phyloP scores from a whole-genome alignment of 2,113 vertebrate species.

The Rousettus leschenaultii region DNA sequence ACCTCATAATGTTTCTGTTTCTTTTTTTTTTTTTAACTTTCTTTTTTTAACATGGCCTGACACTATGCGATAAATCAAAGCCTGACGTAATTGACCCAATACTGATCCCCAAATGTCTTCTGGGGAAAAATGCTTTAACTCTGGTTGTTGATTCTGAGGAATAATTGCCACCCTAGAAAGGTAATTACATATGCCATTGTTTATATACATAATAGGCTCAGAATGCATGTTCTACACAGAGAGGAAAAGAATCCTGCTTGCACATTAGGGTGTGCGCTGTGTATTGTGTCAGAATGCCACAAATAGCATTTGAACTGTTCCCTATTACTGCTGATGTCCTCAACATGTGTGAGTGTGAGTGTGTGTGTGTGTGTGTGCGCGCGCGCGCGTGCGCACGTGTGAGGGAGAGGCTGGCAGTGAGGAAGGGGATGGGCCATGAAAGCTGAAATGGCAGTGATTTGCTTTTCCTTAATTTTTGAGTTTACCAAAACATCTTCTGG shows the following conservation, averaged over 20 bases:
- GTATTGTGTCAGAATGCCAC: conserved; percentile 80
- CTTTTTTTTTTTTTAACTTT: conserved; percentile 49
- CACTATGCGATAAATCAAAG: conserved; percentile 80
- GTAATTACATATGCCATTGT: conserved; percentile 86
- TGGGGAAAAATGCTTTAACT: conserved; percentile 76
- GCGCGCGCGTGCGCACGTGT: conserved; percentile 25
- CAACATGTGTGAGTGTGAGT: neutral
- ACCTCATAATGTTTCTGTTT: conserved; percentile 67
- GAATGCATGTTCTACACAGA: conserved; percentile 79
- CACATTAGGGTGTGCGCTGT: conserved; percentile 76
- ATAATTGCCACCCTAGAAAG: conserved; percentile 84
- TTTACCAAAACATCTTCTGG: conserved; percentile 42
- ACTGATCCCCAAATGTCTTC: conserved; percentile 80
- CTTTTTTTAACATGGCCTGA: conserved; percentile 75
- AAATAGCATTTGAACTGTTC: conserved; percentile 76
- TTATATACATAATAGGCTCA: conserved; percentile 84
- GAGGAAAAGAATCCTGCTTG: conserved; percentile 72
- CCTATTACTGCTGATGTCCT: neutral
- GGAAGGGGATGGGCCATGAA: conserved; percentile 2
- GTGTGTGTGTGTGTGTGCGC: neutral
- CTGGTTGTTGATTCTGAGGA: conserved; percentile 80
- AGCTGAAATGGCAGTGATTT: conserved; percentile 51
- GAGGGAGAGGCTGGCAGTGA: conserved; percentile 49
- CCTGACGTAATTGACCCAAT: conserved; percentile 76
- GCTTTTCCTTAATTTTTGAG: conserved; percentile 35